Evolutionary conservation across 2,888 invertebrate genomes (phyloP).

Genomic region (Branchellion lobata): DNA sequence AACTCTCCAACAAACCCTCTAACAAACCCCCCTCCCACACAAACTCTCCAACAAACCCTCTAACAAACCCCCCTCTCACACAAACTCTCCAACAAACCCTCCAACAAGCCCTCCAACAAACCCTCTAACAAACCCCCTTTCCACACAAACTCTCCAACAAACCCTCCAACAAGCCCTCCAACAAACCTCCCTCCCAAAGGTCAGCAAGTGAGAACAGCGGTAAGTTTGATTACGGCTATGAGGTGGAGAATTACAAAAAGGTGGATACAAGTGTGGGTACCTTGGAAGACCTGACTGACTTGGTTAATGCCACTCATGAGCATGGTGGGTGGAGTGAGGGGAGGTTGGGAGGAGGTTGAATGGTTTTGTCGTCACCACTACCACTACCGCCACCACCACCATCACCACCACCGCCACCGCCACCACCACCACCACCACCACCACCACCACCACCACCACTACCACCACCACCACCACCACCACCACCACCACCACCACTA

Average conservation of each 20-base stretch:
- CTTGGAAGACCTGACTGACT: slow-evolving; percentile 45
- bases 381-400: background rate
- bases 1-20: too few relatives aligned
- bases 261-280: slow-evolving; percentile 47
- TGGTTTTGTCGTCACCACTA: background rate
- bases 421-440: background rate
- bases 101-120: too few relatives aligned
- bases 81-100: too few relatives aligned
- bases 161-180: too few relatives aligned
- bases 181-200: background rate
- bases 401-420: background rate
- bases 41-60: too few relatives aligned
- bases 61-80: too few relatives aligned
- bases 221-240: slow-evolving; percentile 49
- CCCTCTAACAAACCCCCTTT: too few relatives aligned
- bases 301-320: slow-evolving; percentile 42
- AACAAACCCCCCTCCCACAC: too few relatives aligned
- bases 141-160: too few relatives aligned
- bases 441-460: background rate
- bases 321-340: background rate
- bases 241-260: slow-evolving; percentile 49
- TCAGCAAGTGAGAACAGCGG: background rate
- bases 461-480: background rate
- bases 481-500: background rate
- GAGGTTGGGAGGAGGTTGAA: too few relatives aligned